phyloP scores from a whole-genome alignment of 1,140 invertebrate genomes.

The Cotesia glomerata region DNA sequence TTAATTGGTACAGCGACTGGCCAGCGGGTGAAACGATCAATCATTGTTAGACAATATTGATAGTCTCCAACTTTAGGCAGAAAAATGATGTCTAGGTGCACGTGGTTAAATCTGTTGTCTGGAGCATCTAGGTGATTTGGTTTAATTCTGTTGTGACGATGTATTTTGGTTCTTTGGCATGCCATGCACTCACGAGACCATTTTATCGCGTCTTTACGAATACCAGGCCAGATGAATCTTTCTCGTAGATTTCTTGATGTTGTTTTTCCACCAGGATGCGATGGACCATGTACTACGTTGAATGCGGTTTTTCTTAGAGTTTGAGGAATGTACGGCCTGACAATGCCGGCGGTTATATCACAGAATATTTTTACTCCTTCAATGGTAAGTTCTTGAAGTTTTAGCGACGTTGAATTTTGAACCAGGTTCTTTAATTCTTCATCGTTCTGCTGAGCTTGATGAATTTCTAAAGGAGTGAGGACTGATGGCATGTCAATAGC shows the following conservation, averaged over 20 bases:
- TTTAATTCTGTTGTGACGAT: slow-evolving; percentile 29
- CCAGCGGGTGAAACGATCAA: slow-evolving; percentile 48
- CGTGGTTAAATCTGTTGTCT: slow-evolving; percentile 36
- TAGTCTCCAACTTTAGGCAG: slow-evolving; percentile 30
- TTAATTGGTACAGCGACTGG: slow-evolving; percentile 50
- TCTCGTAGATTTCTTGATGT: slow-evolving; percentile 34
- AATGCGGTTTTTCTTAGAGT: slow-evolving; percentile 31
- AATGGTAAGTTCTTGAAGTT: slow-evolving; percentile 18
- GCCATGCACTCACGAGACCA: slow-evolving; percentile 36
- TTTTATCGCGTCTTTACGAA: slow-evolving; percentile 30
- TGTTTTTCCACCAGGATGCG: slow-evolving; percentile 36
- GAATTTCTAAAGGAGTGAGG: slow-evolving; percentile 27
- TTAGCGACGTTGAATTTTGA: slow-evolving; percentile 9
- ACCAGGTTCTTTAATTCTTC: slow-evolving; percentile 31
- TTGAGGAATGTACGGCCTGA: slow-evolving; percentile 39
- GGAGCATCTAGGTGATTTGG: slow-evolving; percentile 23
- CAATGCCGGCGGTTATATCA: slow-evolving; percentile 21
- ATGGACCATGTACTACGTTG: slow-evolving; percentile 30
- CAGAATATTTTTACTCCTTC: slow-evolving; percentile 28
- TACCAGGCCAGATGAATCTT: slow-evolving; percentile 43
- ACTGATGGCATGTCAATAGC: slow-evolving; percentile 23
- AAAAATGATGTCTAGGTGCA: slow-evolving; percentile 50
- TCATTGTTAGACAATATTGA: slow-evolving; percentile 25
- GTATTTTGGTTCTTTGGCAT: slow-evolving; percentile 39
- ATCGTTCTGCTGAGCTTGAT: slow-evolving; percentile 34